Evolutionary conservation across 2,888 invertebrate genomes (phyloP).

Genomic region (Drosophila histrio): DNA sequence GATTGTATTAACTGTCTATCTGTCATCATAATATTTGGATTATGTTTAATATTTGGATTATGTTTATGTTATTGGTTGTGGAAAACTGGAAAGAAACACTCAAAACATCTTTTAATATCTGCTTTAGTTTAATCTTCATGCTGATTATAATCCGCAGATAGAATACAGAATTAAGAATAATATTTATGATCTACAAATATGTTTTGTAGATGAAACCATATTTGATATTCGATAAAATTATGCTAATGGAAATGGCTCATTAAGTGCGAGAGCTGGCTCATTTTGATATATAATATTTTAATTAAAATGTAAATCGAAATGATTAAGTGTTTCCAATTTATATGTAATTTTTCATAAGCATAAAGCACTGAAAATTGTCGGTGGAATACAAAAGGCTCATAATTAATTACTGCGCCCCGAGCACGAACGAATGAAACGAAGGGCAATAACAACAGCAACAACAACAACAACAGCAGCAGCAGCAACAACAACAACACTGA

Average conservation of each 20-base stretch:
- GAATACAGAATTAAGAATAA: not conserved
- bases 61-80: not conserved
- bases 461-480: slow-evolving; percentile 28
- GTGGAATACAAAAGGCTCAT: slow-evolving; percentile 76
- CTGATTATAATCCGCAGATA: not conserved
- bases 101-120: not conserved
- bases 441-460: slow-evolving; percentile 40
- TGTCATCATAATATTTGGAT: not conserved
- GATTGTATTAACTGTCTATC: not conserved
- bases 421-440: slow-evolving; percentile 57
- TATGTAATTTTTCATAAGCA: slow-evolving; percentile 79
- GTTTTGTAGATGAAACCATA: slow-evolving; percentile 1
- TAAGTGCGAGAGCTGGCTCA: slow-evolving; percentile 27
- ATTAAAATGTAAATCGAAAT: slow-evolving; percentile 81
- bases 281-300: slow-evolving; percentile 78
- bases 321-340: slow-evolving; percentile 79
- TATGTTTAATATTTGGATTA: not conserved
- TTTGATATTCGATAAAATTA: slow-evolving; percentile 12
- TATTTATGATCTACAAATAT: not conserved
- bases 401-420: slow-evolving; percentile 80
- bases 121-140: not conserved
- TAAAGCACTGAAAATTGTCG: slow-evolving; percentile 79
- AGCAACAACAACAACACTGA: slow-evolving; percentile 25
- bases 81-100: not conserved
- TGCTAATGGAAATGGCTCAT: slow-evolving; percentile 41